Evolutionary conservation across 2,797 vertebrate species (phyloP).

Genomic region (Crocidura indochinensis): DNA sequence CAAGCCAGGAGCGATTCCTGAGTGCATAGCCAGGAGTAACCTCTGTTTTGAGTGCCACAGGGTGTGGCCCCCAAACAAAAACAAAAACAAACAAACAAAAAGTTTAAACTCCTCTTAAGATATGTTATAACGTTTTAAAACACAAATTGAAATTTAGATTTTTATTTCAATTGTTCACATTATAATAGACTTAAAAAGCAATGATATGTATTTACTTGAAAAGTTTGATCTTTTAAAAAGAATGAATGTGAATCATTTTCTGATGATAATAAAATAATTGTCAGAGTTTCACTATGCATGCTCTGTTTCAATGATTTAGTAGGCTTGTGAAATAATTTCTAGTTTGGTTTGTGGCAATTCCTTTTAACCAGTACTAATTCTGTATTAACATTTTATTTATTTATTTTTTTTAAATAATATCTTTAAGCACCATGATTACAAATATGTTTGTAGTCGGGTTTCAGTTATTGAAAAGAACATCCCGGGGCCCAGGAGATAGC

Average conservation of each 20-base stretch:
- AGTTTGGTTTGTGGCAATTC: conserved; percentile 30
- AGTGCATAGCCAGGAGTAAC: no score
- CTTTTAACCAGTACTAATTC: conserved; percentile 56
- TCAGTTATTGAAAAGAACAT: no score
- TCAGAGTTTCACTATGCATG: conserved; percentile 45
- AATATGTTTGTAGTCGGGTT: no score
- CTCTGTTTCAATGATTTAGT: conserved; percentile 57
- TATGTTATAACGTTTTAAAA: conserved; percentile 6
- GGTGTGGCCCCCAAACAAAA: no score
- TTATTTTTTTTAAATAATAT: no score
- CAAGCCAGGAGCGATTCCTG: no score
- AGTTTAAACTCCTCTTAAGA: conserved; percentile 56
- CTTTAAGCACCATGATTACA: no score
- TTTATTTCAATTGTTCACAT: conserved; percentile 48
- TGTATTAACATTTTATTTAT: background rate
- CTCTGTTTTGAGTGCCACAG: no score
- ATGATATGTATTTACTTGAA: background rate
- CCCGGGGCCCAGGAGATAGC: no score
- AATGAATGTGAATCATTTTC: conserved; percentile 44
- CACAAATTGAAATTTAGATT: conserved; percentile 9
- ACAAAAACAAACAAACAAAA: background rate
- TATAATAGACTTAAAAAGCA: conserved; percentile 67
- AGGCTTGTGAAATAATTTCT: conserved; percentile 63
- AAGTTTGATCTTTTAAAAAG: conserved; percentile 63
- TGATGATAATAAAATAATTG: conserved; percentile 50